Evolutionary conservation across 2,113 vertebrate species (phyloP).

Genomic region (Castor canadensis): DNA sequence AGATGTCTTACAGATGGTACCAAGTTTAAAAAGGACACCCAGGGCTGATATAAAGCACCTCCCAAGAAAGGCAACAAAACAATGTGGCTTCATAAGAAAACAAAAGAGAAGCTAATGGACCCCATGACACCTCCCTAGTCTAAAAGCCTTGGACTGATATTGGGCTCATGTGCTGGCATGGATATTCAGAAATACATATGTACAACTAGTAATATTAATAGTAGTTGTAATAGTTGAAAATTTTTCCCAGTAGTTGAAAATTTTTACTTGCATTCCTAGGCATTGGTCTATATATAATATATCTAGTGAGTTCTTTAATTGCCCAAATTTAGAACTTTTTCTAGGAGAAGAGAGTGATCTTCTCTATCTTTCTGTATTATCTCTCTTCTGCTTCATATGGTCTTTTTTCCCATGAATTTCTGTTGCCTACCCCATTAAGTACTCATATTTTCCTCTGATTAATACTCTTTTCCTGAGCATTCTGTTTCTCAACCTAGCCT

Average conservation of each 20-base stretch:
- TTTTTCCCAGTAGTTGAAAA: neutral
- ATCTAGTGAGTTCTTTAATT: neutral
- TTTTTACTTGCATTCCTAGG: neutral
- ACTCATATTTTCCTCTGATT: neutral
- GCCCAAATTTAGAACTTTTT: neutral
- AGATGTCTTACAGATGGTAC: slow-evolving; percentile 50
- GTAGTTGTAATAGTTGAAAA: neutral
- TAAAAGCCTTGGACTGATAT: neutral
- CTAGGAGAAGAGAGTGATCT: neutral
- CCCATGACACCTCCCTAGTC: neutral
- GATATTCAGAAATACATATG: neutral
- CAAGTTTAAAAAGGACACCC: slow-evolving; percentile 11
- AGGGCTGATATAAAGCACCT: neutral
- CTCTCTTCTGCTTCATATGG: neutral
- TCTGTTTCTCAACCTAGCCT: neutral
- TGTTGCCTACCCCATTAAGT: neutral
- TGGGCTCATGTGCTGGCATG: neutral
- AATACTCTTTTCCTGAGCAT: neutral
- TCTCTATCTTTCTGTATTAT: neutral
- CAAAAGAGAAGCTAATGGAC: neutral
- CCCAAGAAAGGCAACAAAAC: neutral
- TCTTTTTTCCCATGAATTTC: neutral
- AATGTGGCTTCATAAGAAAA: neutral
- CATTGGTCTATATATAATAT: neutral
- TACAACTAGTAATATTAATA: neutral